These are phyloP conservation scores for Galagoides demidoff DNA, from an alignment of 2,797 vertebrate genomes.

Conservation along the genomic window DNA sequence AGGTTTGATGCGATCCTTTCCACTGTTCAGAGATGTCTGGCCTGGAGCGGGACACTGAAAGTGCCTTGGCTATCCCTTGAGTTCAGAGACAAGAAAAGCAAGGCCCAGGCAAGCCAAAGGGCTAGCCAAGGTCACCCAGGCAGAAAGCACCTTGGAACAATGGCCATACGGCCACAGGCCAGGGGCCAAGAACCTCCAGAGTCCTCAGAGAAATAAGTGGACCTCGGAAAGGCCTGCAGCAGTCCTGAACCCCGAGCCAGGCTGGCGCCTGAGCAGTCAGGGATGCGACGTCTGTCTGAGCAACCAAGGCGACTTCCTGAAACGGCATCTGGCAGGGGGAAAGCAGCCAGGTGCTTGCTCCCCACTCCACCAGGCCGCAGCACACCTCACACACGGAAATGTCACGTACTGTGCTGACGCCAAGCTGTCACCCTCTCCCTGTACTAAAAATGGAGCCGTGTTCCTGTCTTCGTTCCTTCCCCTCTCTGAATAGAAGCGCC, in stretches of 20 bases:
- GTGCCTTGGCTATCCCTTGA: not conserved
- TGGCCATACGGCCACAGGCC: accelerated
- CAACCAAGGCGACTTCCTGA: slow-evolving; percentile 38
- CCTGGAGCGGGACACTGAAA: not conserved
- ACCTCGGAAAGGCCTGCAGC: not conserved
- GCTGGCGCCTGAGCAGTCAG: not conserved
- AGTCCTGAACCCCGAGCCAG: accelerated
- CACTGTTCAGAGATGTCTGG: not conserved
- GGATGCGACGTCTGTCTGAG: slow-evolving; percentile 10
- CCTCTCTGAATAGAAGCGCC: slow-evolving; percentile 32
- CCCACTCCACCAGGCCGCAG: slow-evolving; percentile 57
- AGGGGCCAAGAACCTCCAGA: no score
- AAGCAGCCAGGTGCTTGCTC: slow-evolving; percentile 58
- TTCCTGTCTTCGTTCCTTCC: not conserved
- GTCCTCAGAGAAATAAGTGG: not conserved
- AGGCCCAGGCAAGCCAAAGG: not conserved
- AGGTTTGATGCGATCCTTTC: not conserved
- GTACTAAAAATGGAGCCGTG: slow-evolving; percentile 49
- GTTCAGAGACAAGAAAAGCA: not conserved
- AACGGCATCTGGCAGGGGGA: slow-evolving; percentile 61
- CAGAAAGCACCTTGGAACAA: not conserved
- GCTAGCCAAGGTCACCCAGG: not conserved
- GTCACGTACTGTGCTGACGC: slow-evolving; percentile 5
- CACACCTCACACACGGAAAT: slow-evolving; percentile 68
- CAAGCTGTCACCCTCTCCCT: slow-evolving; percentile 52